A percentile compares a stretch with the other conserved stretches of the same genome.
phyloP scores from a whole-genome alignment of 2,113 vertebrate species.

The Gopherus flavomarginatus region DNA sequence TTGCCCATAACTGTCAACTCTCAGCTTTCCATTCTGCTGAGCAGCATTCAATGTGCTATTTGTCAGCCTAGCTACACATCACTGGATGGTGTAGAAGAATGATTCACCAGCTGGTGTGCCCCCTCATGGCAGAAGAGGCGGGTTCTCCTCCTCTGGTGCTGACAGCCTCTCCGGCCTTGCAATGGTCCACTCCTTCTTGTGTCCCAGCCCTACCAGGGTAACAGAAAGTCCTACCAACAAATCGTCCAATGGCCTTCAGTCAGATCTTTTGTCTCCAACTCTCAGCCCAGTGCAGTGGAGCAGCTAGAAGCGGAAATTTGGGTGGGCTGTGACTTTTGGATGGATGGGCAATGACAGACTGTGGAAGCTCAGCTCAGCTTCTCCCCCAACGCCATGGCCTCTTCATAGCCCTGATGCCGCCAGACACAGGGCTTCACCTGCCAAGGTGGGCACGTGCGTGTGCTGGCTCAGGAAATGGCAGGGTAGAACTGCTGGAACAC shows the following conservation, averaged over 20 bases:
- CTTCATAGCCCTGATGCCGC: no score
- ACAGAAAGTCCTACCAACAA: background rate
- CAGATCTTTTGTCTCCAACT: background rate
- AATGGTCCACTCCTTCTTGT: background rate
- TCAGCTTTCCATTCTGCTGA: background rate
- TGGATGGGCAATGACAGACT: no score
- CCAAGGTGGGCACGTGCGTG: no score
- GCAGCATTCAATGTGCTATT: background rate
- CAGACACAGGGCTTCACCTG: no score
- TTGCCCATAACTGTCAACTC: background rate
- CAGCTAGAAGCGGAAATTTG: no score
- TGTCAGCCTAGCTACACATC: background rate
- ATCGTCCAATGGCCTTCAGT: background rate
- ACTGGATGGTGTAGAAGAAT: background rate
- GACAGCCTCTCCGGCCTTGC: background rate
- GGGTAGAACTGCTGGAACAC: no score
- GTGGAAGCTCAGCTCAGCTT: no score
- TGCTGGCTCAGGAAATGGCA: no score
- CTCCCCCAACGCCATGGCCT: no score
- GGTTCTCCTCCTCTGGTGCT: background rate
- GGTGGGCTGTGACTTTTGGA: accelerated
- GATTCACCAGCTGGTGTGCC: background rate
- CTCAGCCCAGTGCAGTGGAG: no score
- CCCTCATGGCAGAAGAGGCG: background rate
- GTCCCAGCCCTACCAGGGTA: background rate